These are phyloP conservation scores for Serranus cabrilla DNA, from an alignment of 2,797 vertebrate species.

Conservation along the genomic window DNA sequence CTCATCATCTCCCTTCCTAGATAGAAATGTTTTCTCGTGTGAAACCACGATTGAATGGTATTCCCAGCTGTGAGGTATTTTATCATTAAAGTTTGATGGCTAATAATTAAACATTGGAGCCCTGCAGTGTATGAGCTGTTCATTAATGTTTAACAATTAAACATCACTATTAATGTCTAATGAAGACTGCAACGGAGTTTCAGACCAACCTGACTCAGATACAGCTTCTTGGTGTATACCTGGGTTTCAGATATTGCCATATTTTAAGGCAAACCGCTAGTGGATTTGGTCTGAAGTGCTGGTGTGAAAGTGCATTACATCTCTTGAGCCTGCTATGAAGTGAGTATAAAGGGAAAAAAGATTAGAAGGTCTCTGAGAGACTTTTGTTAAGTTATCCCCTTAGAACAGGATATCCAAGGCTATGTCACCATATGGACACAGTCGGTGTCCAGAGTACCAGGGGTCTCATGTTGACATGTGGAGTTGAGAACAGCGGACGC, in stretches of 20 bases:
- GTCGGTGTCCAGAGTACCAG: conserved; percentile 2
- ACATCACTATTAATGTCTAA: neutral
- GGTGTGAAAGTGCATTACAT: neutral
- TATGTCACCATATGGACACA: conserved; percentile 12
- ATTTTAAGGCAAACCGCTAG: neutral
- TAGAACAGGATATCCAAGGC: conserved; percentile 8
- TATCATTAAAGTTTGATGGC: neutral
- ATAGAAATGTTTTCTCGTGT: neutral
- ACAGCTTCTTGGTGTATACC: neutral
- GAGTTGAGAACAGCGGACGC: conserved; percentile 8
- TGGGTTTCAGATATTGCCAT: neutral
- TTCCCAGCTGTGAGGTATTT: neutral
- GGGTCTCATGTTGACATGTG: conserved; percentile 32
- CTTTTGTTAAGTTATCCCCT: neutral
- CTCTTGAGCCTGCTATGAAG: neutral
- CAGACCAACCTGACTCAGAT: neutral
- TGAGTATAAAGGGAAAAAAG: neutral
- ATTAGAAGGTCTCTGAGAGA: neutral
- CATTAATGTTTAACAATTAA: no score
- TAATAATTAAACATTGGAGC: neutral
- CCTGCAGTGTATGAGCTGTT: no score
- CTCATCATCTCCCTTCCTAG: neutral
- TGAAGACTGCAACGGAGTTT: neutral
- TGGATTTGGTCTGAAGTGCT: neutral
- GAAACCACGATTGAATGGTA: neutral